A percentile compares a stretch with the other conserved stretches of the same genome.
Evolutionary conservation across 2,888 invertebrate genomes (phyloP).

Genomic region (Phasia obesa): DNA sequence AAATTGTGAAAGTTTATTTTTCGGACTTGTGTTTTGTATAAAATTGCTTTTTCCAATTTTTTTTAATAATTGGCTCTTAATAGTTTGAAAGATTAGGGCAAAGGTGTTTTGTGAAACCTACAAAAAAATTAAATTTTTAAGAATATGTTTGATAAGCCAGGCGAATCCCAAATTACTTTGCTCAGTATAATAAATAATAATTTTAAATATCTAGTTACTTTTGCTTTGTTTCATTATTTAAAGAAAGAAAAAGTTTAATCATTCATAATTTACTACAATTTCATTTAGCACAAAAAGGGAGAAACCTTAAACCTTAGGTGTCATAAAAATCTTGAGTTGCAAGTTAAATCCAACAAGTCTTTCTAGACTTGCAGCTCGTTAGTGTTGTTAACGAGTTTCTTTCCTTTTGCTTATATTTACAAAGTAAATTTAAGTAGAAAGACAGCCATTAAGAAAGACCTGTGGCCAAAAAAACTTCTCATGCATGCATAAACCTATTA

Average conservation of each 20-base stretch:
- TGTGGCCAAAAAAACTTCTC: constrained; percentile 73
- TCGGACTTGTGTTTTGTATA: too few relatives aligned
- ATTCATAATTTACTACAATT: constrained; percentile 61
- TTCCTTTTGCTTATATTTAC: constrained; percentile 12
- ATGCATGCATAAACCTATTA: constrained; percentile 75
- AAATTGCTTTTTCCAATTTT: too few relatives aligned
- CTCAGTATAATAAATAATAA: not conserved
- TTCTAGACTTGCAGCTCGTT: constrained; percentile 24
- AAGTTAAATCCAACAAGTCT: constrained; percentile 36
- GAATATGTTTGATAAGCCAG: too few relatives aligned
- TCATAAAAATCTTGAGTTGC: constrained; percentile 74
- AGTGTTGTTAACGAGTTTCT: constrained; percentile 45
- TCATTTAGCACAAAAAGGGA: constrained; percentile 35
- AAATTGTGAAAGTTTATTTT: too few relatives aligned
- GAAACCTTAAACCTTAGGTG: constrained; percentile 69
- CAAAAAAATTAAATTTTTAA: too few relatives aligned
- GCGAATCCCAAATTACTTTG: too few relatives aligned
- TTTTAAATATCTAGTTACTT: constrained; percentile 28
- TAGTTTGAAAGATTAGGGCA: too few relatives aligned
- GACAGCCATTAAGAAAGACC: constrained; percentile 43
- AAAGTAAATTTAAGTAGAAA: constrained; percentile 5
- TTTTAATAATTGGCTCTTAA: too few relatives aligned
- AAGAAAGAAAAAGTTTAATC: constrained; percentile 3
- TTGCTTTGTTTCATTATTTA: constrained; percentile 14
- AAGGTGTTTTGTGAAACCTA: too few relatives aligned